Percentiles rank a stretch among this genome's conserved stretches.
Conservation (phyloP, 23 tunicate genomes). For the Halocynthia aurantium region DNA sequence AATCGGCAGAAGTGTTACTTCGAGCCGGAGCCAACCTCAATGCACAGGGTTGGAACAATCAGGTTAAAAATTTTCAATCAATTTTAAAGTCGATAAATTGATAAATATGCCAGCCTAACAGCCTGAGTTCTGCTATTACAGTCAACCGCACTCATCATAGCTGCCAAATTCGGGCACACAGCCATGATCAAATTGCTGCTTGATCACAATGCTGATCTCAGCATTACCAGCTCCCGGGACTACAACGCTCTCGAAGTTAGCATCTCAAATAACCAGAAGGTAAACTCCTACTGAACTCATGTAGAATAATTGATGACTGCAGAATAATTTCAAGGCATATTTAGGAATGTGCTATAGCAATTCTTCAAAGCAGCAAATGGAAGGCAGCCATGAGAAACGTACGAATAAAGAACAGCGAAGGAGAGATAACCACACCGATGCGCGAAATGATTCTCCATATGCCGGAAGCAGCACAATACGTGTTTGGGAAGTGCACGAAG, state of each 20-base stretch:
- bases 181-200: neutral
- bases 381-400: constrained; percentile 18
- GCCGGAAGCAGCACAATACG: constrained; percentile 30
- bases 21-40: constrained; percentile 26
- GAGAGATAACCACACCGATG: constrained; percentile 25
- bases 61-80: too few relatives aligned
- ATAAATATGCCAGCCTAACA: too few relatives aligned
- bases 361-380: constrained; percentile 41
- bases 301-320: too few relatives aligned
- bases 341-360: constrained; percentile 30
- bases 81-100: neutral
- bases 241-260: too few relatives aligned
- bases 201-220: neutral
- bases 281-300: too few relatives aligned
- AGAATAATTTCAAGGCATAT: neutral
- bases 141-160: neutral
- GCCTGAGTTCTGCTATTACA: too few relatives aligned
- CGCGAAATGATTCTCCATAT: constrained; percentile 29
- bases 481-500: constrained; percentile 18
- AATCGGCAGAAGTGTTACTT: constrained; percentile 4
- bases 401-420: neutral
- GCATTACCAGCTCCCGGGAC: too few relatives aligned
- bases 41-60: neutral
- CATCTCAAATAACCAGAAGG: too few relatives aligned
- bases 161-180: constrained; percentile 8